These are phyloP conservation scores for Sitta europaea DNA, from an alignment of 2,113 vertebrate species.

Conservation along the genomic window DNA sequence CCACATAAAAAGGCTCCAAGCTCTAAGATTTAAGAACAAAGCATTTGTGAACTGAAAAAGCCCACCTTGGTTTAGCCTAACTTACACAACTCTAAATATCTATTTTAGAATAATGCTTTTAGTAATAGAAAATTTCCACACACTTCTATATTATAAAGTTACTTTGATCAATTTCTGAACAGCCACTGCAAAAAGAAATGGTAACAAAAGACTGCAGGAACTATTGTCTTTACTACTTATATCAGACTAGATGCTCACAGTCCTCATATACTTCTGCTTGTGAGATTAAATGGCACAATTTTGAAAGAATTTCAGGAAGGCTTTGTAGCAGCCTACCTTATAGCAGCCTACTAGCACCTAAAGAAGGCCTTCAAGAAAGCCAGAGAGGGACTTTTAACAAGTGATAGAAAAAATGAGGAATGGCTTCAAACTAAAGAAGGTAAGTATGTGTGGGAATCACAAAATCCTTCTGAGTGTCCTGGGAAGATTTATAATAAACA, in stretches of 20 bases:
- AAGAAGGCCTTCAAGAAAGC: not conserved
- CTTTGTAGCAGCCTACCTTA: not conserved
- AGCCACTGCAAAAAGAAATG: not conserved
- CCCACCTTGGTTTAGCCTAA: not conserved
- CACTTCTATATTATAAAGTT: not conserved
- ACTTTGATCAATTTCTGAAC: not conserved
- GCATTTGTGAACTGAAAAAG: not conserved
- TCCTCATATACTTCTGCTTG: not conserved
- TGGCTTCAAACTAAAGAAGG: not conserved
- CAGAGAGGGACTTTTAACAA: too few relatives aligned
- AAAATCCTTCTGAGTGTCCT: too few relatives aligned
- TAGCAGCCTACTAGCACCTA: not conserved
- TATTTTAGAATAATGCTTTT: not conserved
- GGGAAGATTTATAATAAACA: too few relatives aligned
- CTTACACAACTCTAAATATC: not conserved
- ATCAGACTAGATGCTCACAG: not conserved
- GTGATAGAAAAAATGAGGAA: not conserved
- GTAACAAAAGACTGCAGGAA: not conserved
- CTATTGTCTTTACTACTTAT: not conserved
- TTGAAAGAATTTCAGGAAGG: not conserved
- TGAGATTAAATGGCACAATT: not conserved
- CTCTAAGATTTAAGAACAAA: not conserved
- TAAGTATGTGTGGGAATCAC: too few relatives aligned
- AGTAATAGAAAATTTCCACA: not conserved
- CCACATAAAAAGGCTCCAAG: fast-evolving